These are phyloP conservation scores for Oryctes rhinoceros DNA, from an alignment of 1,140 invertebrate genomes.

Conservation along the genomic window DNA sequence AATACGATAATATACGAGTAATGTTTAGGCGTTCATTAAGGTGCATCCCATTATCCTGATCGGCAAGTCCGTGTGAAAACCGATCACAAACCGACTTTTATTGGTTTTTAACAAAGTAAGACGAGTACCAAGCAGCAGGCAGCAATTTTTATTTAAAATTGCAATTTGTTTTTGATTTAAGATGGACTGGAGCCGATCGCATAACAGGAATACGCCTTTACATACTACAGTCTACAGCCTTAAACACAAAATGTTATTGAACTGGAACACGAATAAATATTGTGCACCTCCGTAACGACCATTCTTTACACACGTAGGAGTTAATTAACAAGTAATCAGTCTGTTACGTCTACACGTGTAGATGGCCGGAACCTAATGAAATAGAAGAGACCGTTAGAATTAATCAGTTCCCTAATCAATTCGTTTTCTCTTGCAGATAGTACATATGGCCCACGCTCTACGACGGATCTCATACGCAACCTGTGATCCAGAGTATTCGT, in stretches of 20 bases:
- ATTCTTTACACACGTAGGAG: background rate
- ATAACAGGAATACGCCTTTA: no score
- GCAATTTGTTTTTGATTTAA: background rate
- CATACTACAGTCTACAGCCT: background rate
- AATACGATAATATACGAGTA: no score
- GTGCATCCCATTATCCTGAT: no score
- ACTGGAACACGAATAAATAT: background rate
- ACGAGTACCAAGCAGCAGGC: no score
- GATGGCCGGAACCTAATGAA: background rate
- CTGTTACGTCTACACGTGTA: background rate
- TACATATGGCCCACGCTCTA: constrained; percentile 86
- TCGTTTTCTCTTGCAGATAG: constrained; percentile 67
- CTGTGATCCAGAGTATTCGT: constrained; percentile 80
- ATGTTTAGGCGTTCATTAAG: no score
- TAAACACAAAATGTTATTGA: background rate
- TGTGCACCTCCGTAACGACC: background rate
- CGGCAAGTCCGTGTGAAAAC: no score
- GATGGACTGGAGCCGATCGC: background rate
- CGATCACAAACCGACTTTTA: no score
- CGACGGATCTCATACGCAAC: constrained; percentile 87
- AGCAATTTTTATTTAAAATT: no score
- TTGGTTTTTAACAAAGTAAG: no score
- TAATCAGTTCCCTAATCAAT: constrained; percentile 25
- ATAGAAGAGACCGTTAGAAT: constrained; percentile 7
- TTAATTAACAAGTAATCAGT: constrained; percentile 3